Percentiles rank a stretch among this genome's conserved stretches.
Conservation (phyloP, 2,113 vertebrate genomes). For the Cephalopterus ornatus region DNA sequence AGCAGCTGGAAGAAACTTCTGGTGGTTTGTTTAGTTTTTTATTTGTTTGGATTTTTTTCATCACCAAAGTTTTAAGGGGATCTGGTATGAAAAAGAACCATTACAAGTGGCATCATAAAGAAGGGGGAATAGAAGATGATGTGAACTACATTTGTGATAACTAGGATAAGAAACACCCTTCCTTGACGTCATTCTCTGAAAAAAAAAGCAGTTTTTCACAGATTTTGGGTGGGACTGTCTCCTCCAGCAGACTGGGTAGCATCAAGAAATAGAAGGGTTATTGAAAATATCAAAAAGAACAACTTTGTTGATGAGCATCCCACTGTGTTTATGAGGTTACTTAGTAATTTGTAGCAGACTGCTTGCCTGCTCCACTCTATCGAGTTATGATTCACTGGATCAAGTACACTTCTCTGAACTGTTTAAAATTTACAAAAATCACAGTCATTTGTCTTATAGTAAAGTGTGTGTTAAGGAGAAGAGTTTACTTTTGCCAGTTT, state of each 20-base stretch:
- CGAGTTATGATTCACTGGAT: neutral
- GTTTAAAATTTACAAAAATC: neutral
- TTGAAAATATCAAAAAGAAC: neutral
- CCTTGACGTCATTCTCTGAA: neutral
- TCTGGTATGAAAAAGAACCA: neutral
- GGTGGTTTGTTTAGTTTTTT: neutral
- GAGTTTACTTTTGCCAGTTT: neutral
- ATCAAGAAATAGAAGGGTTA: neutral
- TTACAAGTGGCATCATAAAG: neutral
- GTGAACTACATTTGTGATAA: neutral
- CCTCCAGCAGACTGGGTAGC: neutral
- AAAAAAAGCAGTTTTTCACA: neutral
- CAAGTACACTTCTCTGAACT: neutral
- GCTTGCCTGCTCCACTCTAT: neutral
- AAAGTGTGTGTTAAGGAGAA: neutral
- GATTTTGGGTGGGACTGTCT: neutral
- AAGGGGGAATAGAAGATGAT: neutral
- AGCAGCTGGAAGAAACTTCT: neutral
- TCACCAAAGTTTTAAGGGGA: neutral
- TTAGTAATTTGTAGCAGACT: neutral
- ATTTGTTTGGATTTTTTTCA: neutral
- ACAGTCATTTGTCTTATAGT: neutral
- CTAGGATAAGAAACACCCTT: neutral
- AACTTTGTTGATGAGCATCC: neutral
- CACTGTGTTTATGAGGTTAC: neutral